phyloP scores from a whole-genome alignment of 2,797 vertebrate species.

The Chanos chanos region DNA sequence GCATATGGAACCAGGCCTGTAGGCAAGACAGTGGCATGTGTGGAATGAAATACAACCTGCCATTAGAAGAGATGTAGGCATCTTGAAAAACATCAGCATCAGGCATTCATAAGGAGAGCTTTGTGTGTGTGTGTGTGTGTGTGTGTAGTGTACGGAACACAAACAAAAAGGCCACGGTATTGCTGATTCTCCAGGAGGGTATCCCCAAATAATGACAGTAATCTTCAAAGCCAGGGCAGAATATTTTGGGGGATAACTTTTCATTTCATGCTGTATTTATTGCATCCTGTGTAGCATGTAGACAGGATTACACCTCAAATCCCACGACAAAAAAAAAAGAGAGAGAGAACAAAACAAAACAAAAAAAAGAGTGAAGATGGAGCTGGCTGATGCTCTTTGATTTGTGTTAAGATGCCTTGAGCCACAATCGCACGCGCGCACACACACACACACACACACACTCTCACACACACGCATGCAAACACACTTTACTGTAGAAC shows the following conservation, averaged over 20 bases:
- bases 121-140: slow-evolving; percentile 43
- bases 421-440: too few species aligned
- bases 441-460: too few species aligned
- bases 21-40: slow-evolving; percentile 41
- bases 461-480: slow-evolving; percentile 30
- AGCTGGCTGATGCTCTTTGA: slow-evolving; percentile 27
- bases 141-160: slow-evolving; percentile 33
- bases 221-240: slow-evolving; percentile 49
- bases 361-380: slow-evolving; percentile 28
- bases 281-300: slow-evolving; percentile 65
- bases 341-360: background rate
- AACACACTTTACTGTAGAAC: slow-evolving; percentile 10
- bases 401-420: slow-evolving; percentile 28
- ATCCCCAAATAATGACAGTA: slow-evolving; percentile 39
- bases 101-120: slow-evolving; percentile 5
- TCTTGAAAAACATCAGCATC: background rate
- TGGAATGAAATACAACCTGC: slow-evolving; percentile 47
- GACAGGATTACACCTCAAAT: slow-evolving; percentile 73
- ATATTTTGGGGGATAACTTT: slow-evolving; percentile 67
- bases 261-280: slow-evolving; percentile 80
- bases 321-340: slow-evolving; percentile 47
- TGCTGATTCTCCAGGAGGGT: slow-evolving; percentile 8
- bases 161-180: slow-evolving; percentile 24
- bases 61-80: slow-evolving; percentile 13
- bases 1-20: background rate